Evolutionary conservation across 1,140 invertebrate genomes (phyloP).

Genomic region (Ostrea edulis): DNA sequence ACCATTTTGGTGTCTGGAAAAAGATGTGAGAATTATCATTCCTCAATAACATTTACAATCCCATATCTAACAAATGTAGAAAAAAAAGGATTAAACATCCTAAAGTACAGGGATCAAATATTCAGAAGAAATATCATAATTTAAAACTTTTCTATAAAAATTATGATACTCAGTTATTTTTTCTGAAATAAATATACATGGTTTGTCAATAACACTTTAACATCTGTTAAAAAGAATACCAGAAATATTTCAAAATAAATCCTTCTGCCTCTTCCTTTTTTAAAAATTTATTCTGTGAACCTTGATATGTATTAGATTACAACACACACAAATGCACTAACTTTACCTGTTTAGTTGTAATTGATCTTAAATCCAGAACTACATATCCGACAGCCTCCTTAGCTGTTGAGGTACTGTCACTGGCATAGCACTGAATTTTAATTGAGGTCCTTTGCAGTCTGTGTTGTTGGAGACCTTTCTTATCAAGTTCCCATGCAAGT

Average conservation of each 20-base stretch:
- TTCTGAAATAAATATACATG: neutral
- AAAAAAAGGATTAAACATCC: too few species aligned
- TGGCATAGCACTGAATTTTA: slow-evolving; percentile 80
- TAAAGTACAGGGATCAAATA: too few species aligned
- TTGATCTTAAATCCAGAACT: slow-evolving; percentile 80
- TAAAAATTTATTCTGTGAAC: too few species aligned
- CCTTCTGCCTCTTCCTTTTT: too few species aligned
- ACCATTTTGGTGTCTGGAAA: slow-evolving; percentile 78
- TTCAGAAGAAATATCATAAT: neutral
- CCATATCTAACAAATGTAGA: too few species aligned
- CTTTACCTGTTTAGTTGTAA: slow-evolving; percentile 73
- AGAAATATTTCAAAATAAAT: neutral
- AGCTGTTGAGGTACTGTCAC: slow-evolving; percentile 71
- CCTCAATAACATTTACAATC: too few species aligned
- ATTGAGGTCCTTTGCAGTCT: slow-evolving; percentile 79
- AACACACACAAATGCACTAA: too few species aligned
- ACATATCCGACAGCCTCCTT: slow-evolving; percentile 81
- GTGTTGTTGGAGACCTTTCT: slow-evolving; percentile 80
- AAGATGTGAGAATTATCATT: neutral
- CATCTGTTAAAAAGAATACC: neutral
- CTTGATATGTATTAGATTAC: too few species aligned
- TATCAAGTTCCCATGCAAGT: slow-evolving; percentile 81
- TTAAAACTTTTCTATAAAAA: neutral
- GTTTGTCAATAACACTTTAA: neutral
- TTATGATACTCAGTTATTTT: neutral